These are phyloP conservation scores for Buathra laborator DNA, from an alignment of 2,888 invertebrate species.

Conservation along the genomic window DNA sequence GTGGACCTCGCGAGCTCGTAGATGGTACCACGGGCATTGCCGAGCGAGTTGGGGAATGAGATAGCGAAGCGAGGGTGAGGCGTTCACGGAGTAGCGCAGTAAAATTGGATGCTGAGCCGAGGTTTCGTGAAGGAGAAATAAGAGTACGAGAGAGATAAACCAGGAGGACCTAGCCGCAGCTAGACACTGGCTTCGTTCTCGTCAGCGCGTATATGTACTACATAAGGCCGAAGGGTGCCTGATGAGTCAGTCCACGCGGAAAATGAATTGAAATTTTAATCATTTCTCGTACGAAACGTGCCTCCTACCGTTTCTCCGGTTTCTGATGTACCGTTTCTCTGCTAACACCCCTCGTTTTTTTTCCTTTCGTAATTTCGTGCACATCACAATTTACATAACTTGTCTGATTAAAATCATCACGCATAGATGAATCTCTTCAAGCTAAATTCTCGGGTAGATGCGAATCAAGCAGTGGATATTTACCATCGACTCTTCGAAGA, in stretches of 20 bases:
- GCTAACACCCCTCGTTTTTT: slow-evolving; percentile 8
- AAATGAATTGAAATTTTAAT: slow-evolving; percentile 82
- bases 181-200: slow-evolving; percentile 56
- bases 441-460: too few species aligned
- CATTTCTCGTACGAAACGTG: slow-evolving; percentile 71
- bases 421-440: background rate
- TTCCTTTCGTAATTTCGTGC: slow-evolving; percentile 39
- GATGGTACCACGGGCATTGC: slow-evolving; percentile 62
- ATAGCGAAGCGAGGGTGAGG: slow-evolving; percentile 36
- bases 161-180: slow-evolving; percentile 65
- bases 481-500: background rate
- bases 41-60: slow-evolving; percentile 49
- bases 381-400: slow-evolving; percentile 61
- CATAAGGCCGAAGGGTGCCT: slow-evolving; percentile 59
- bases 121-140: slow-evolving; percentile 57
- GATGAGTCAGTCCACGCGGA: slow-evolving; percentile 78
- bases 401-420: slow-evolving; percentile 22
- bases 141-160: slow-evolving; percentile 57
- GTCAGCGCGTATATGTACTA: background rate
- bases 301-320: slow-evolving; percentile 41
- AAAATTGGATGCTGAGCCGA: slow-evolving; percentile 62
- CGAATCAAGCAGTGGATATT: too few species aligned
- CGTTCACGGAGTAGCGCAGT: slow-evolving; percentile 47
- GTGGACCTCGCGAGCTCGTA: slow-evolving; percentile 73
- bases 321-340: slow-evolving; percentile 26